Evolutionary conservation across 2,113 vertebrate genomes (phyloP).

Genomic region (Saccopteryx leptura): DNA sequence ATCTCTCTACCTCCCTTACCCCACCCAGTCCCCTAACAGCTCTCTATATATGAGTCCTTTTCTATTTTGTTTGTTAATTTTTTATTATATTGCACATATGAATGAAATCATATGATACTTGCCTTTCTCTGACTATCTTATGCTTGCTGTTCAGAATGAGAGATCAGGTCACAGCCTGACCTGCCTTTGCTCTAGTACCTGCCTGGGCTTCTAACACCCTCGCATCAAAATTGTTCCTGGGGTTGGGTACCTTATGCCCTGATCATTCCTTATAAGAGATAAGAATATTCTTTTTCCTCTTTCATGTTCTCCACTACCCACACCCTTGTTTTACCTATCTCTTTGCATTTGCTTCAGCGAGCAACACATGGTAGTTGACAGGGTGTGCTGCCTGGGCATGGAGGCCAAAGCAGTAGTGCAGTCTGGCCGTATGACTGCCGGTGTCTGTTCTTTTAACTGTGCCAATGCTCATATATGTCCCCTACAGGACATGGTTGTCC

Average conservation of each 20-base stretch:
- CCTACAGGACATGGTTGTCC: neutral
- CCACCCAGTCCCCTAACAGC: no score
- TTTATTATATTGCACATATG: no score
- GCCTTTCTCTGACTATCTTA: neutral
- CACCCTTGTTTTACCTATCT: neutral
- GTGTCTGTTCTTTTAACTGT: neutral
- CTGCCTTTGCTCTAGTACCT: neutral
- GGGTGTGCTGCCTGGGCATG: neutral
- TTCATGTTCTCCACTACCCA: neutral
- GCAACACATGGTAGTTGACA: neutral
- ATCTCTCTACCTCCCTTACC: no score
- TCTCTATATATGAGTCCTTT: no score
- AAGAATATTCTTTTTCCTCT: constrained; percentile 23
- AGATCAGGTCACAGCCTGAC: neutral
- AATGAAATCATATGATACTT: no score
- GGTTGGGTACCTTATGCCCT: neutral
- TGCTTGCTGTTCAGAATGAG: constrained; percentile 24
- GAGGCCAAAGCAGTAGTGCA: neutral
- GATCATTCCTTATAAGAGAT: neutral
- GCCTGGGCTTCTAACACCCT: neutral
- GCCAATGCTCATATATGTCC: neutral
- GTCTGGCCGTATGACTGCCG: neutral
- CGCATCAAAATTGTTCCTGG: constrained; percentile 32
- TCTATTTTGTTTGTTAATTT: no score
- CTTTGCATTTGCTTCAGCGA: neutral